Evolutionary conservation across 2,888 invertebrate genomes (phyloP).

Genomic region (Tetanocera ferruginea): DNA sequence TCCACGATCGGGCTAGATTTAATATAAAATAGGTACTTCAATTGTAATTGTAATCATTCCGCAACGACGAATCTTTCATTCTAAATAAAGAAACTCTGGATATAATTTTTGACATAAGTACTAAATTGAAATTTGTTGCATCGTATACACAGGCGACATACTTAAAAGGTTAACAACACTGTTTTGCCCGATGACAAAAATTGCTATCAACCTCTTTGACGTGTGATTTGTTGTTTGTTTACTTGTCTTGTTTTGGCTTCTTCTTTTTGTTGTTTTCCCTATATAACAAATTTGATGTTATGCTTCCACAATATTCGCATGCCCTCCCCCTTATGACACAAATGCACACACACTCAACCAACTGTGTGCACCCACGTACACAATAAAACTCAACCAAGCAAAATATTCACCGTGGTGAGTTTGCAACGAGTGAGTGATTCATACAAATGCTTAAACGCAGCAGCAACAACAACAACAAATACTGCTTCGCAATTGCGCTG

Average conservation of each 20-base stretch:
- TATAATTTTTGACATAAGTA: not conserved
- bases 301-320: not conserved
- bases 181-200: not conserved
- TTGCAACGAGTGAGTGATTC: not conserved
- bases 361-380: not conserved
- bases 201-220: not conserved
- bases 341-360: not conserved
- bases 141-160: not conserved
- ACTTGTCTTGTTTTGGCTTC: not conserved
- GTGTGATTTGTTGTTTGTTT: not conserved
- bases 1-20: too few relatives aligned
- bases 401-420: not conserved
- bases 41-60: too few relatives aligned
- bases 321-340: not conserved
- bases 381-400: not conserved
- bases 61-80: not conserved
- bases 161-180: not conserved
- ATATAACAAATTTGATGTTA: not conserved
- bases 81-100: not conserved
- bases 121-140: not conserved
- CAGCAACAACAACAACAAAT: not conserved
- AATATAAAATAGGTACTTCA: too few relatives aligned
- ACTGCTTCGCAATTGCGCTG: not conserved
- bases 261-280: not conserved
- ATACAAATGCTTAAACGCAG: conserved; percentile 7